Evolutionary conservation across 2,113 vertebrate species (phyloP), one percentile per base, ranked within the genome.

Genomic region (Gymnarchus niloticus): DNA sequence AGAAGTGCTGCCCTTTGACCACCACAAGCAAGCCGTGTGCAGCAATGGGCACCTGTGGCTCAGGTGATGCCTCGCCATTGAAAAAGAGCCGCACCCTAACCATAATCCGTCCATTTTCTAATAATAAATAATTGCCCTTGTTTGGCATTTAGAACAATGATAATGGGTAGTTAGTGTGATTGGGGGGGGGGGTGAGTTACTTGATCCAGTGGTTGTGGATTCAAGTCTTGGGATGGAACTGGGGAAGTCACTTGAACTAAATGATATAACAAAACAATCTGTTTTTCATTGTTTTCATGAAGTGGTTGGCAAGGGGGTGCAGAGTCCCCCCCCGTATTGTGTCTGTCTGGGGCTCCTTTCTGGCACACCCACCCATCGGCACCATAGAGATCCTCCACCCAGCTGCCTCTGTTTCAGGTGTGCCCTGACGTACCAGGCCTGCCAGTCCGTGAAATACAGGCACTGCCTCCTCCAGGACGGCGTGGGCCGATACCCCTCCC

Each of bases 21-120:
- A 98, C 88, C 94, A 95, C 90, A 97, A 95, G 14, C 95, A 96
- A 88, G 94, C 97, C 0, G 90, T 93, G 44, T 99, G 98, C 88
- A 91, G 95, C 91, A 99, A 98, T 0, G 97, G 98, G 48, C 98
- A 99, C 92, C 93, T 97, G 14, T 99, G 98, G 98, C 96, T 96
- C 92, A 97, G 98, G 98, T 99, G 94, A 0, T 6, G 0, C 6
- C 69, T 33, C 23, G 7, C 37, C 6, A 7, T 76, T 25, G 10
- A 37, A 28, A 65, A 25, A 69, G 59, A 65, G 61, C 33, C 33
- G 25, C 59, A 61, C n/a, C 59, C n/a, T 4, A 14, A 14, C 28
- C 61, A 19, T 69, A 6, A 25, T 59, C 57, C 21, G 10, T 59
- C 59, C 25, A 28, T 61, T 10, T 25, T 54, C 12, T 54, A 54